Base-by-base conservation (phyloP, 2,888 invertebrate genomes). In the Temnothorax ravouxi region DNA sequence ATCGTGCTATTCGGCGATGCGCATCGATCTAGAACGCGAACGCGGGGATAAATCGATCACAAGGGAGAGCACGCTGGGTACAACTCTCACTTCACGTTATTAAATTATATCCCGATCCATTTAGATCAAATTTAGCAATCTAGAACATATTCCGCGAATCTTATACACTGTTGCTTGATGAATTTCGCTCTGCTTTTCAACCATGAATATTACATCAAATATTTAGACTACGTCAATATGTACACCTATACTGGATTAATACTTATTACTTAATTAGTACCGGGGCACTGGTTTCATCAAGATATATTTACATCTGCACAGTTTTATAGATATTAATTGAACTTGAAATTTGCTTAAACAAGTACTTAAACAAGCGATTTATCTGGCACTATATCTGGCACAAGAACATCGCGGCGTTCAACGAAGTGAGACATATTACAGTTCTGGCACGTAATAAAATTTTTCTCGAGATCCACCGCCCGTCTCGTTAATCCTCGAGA, bases 371-470 rank as follows among this genome's bases (percentile, higher is more conserved):
- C n/a, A 47, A 66, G 47, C 34, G 11, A 50, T n/a, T n/a, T n/a
- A n/a, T n/a, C n/a, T n/a, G n/a, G n/a, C n/a, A n/a, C 13, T 2
- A 25, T 71, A 29, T 1, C 56, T 44, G 38, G 2, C 52, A n/a
- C 41, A 21, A 77, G 41, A 41, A 54, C 18, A 59, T 54, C 67
- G 67, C 77, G 66, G 64, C 67, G 71, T 77, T 72, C 52, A 83
- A 69, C 61, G 50, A 62, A 67, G 54, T 79, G 67, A 74, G 67
- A 87, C 75, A 61, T 82, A 87, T 87, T 67, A 79, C 81, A 47
- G 44, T 25, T 66, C 62, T 34, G 72, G 84, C 75, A 79, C 64
- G 87, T 66, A 87, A 91, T 89, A 91, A 91, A 86, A 88, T 90
- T 86, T 86, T 69, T 84, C 74, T 71, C 80, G 64, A 50, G 67